Conservation (phyloP, 1,140 invertebrate species). For the Euura lappo region DNA sequence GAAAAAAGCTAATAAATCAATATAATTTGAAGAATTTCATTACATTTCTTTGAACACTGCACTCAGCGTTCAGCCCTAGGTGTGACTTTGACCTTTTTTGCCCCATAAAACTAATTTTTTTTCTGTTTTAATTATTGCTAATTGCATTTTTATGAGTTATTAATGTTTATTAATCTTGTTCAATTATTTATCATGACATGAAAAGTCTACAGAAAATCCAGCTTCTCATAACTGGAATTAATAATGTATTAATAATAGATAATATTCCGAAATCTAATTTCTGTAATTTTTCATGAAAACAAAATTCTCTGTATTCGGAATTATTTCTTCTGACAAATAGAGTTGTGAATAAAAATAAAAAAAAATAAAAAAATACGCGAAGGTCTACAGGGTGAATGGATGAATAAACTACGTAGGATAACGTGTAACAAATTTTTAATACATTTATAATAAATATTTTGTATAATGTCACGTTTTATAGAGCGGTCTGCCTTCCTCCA, state of each 20-base stretch:
- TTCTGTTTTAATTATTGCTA: constrained; percentile 28
- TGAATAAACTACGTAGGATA: neutral
- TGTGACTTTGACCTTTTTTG: constrained; percentile 44
- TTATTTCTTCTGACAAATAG: too few species aligned
- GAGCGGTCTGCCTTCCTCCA: constrained; percentile 31
- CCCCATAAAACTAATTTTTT: constrained; percentile 1
- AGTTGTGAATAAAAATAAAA: too few species aligned
- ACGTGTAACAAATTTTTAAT: neutral
- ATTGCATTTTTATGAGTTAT: constrained; percentile 13
- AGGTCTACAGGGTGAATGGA: neutral
- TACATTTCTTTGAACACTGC: constrained; percentile 27
- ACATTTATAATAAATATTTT: neutral
- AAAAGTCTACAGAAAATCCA: too few species aligned
- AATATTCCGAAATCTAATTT: too few species aligned
- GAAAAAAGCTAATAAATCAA: constrained; percentile 38
- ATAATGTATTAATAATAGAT: too few species aligned
- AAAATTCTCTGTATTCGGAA: too few species aligned
- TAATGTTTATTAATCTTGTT: too few species aligned
- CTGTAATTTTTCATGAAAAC: too few species aligned
- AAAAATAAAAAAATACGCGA: too few species aligned
- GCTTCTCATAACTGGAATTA: too few species aligned
- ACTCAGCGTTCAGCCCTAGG: constrained; percentile 36
- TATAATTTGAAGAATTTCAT: constrained; percentile 31
- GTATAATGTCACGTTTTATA: constrained; percentile 33
- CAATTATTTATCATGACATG: too few species aligned